A percentile compares a stretch with the other conserved stretches of the same genome.
Conservation (phyloP, 2,113 vertebrate genomes). For the Oxygymnocypris stewartii region DNA sequence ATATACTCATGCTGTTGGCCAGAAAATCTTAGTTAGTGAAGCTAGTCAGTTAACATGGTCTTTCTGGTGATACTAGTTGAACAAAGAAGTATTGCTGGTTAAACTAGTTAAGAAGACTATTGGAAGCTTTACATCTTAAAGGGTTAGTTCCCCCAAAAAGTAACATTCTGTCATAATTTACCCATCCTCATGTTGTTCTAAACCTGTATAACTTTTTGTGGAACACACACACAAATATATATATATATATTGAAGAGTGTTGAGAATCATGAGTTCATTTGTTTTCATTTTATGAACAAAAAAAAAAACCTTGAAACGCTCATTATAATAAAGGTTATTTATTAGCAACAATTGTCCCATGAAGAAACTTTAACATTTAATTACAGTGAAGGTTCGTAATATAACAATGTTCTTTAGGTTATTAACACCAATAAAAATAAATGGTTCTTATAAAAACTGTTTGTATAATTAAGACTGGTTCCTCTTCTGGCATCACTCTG, state of each 20-base stretch:
- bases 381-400: not conserved
- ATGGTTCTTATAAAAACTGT: not conserved
- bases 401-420: not conserved
- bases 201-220: not conserved
- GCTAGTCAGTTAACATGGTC: not conserved
- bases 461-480: not conserved
- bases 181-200: not conserved
- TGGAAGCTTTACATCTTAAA: not conserved
- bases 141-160: not conserved
- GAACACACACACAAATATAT: not conserved
- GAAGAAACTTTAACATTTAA: not conserved
- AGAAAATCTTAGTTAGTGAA: not conserved
- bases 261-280: not conserved
- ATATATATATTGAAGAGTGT: not conserved
- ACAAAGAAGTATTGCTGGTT: not conserved
- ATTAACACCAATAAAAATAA: not conserved
- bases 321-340: too few species aligned
- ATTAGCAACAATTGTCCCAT: too few species aligned
- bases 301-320: not conserved
- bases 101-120: not conserved
- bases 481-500: too few species aligned
- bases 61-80: not conserved
- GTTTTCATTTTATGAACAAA: not conserved
- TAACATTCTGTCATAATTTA: not conserved
- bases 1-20: too few species aligned